Conservation (phyloP, 2,113 vertebrate genomes). For the Hystrix brachyura region DNA sequence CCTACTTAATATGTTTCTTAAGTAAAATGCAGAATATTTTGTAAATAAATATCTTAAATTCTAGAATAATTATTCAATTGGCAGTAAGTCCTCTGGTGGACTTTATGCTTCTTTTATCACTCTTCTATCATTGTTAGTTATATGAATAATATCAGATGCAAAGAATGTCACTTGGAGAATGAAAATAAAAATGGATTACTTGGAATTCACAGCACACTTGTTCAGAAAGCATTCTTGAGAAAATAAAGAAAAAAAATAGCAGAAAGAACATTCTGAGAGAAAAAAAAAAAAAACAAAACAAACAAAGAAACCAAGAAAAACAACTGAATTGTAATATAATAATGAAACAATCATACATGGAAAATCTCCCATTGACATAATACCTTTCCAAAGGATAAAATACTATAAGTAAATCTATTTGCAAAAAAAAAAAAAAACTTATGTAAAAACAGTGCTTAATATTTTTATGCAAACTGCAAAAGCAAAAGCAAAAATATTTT, state of each 20-base stretch:
- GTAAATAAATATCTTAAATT: slow-evolving; percentile 2
- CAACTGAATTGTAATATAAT: not conserved
- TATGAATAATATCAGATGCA: not conserved
- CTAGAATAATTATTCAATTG: slow-evolving; percentile 10
- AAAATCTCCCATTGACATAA: not conserved
- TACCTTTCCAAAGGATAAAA: not conserved
- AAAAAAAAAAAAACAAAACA: too few relatives aligned
- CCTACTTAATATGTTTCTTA: not conserved
- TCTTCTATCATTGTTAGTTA: not conserved
- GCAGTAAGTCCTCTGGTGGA: not conserved
- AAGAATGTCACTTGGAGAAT: not conserved
- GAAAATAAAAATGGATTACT: not conserved
- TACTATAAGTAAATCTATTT: not conserved
- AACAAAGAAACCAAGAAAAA: not conserved
- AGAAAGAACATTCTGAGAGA: not conserved
- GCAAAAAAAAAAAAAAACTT: not conserved
- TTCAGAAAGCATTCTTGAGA: slow-evolving; percentile 26
- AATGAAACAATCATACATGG: not conserved
- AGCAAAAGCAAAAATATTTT: not conserved
- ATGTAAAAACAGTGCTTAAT: not conserved
- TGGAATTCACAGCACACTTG: slow-evolving; percentile 42
- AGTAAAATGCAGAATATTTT: slow-evolving; percentile 44
- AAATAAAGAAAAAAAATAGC: not conserved
- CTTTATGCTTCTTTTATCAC: slow-evolving; percentile 22
- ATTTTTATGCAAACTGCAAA: slow-evolving; percentile 22